These are phyloP conservation scores for Phrynocephalus versicolor DNA, from an alignment of 2,113 vertebrate species.

Conservation along the genomic window DNA sequence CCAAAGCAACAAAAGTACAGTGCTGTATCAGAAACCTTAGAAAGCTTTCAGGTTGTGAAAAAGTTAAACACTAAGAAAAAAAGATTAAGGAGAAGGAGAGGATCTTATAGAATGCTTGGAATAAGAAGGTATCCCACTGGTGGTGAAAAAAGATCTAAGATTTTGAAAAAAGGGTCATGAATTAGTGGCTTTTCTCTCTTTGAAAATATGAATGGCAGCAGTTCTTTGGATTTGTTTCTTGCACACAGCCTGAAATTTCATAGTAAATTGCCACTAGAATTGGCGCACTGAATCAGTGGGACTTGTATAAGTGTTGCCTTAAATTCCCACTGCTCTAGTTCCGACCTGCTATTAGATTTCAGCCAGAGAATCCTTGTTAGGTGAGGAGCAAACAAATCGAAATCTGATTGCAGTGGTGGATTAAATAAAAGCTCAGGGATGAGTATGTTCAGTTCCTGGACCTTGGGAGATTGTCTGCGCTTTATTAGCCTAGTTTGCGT, in stretches of 20 bases:
- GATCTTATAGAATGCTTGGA: background rate
- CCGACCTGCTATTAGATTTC: too few species aligned
- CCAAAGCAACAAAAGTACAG: background rate
- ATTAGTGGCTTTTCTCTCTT: background rate
- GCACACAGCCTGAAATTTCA: too few species aligned
- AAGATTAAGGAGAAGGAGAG: background rate
- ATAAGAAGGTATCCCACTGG: background rate
- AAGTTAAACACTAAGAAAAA: background rate
- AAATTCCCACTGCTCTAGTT: too few species aligned
- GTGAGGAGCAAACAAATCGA: too few species aligned
- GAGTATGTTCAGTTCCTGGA: background rate
- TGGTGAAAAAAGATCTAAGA: background rate
- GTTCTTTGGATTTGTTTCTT: background rate
- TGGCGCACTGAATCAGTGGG: too few species aligned
- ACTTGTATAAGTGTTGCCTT: too few species aligned
- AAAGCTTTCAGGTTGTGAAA: background rate
- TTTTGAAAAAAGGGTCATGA: background rate
- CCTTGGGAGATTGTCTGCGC: background rate
- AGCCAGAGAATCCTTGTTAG: too few species aligned
- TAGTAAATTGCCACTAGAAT: too few species aligned
- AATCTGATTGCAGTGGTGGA: too few species aligned
- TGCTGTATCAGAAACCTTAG: background rate
- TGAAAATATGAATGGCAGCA: background rate
- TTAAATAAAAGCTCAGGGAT: too few species aligned
- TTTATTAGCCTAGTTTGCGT: background rate